Evolutionary conservation across 2,797 vertebrate species (phyloP).

Genomic region (Phrynocephalus forsythii): DNA sequence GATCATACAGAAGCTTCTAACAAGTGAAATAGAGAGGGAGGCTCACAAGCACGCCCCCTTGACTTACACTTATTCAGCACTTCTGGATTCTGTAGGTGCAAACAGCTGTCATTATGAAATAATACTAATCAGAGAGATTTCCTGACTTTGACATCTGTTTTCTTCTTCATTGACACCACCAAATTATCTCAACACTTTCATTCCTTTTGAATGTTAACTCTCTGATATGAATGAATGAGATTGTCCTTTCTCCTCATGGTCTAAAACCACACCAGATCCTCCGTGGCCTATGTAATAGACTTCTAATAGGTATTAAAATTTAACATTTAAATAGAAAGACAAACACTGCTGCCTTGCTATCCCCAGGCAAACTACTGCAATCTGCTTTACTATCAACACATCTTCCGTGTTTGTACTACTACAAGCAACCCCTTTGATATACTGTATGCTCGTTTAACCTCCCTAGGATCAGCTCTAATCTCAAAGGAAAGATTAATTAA

Average conservation of each 20-base stretch:
- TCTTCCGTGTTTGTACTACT: neutral
- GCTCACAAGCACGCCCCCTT: too few species aligned
- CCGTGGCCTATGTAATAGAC: neutral
- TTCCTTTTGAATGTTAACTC: too few species aligned
- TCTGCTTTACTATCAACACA: neutral
- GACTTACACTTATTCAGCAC: neutral
- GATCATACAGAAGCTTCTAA: neutral
- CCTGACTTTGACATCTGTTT: neutral
- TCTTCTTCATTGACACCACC: neutral
- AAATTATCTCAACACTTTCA: too few species aligned
- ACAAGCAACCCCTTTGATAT: neutral
- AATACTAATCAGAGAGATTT: neutral
- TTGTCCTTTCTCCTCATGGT: neutral
- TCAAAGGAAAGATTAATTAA: conserved; percentile 9
- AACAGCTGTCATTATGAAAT: neutral
- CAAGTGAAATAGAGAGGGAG: neutral
- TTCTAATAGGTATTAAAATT: conserved; percentile 9
- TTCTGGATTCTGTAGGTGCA: too few species aligned
- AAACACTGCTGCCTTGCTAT: neutral
- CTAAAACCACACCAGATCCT: neutral
- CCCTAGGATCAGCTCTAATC: conserved; percentile 22
- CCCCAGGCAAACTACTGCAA: neutral
- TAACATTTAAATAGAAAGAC: neutral
- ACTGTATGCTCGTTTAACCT: neutral
- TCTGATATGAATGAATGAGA: neutral